phyloP scores from a whole-genome alignment of 2,113 vertebrate genomes.

The Corythornis cristatus region DNA sequence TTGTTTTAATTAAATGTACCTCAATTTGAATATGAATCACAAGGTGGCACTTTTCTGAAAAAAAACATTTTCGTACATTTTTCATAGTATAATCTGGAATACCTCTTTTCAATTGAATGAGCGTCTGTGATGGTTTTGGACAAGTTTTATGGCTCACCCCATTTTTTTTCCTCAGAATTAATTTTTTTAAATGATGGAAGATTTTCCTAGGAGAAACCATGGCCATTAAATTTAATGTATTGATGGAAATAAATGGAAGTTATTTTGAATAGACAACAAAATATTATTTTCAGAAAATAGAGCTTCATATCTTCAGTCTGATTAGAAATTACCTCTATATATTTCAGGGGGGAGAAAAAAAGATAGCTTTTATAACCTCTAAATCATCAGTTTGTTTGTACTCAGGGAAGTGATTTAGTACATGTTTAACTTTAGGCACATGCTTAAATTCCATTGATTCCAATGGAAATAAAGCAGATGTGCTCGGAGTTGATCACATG shows the following conservation, averaged over 20 bases:
- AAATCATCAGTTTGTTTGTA: slow-evolving; percentile 59
- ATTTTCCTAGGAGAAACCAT: not conserved
- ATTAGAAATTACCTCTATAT: not conserved
- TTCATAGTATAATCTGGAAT: not conserved
- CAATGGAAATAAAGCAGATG: slow-evolving; percentile 61
- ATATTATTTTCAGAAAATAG: not conserved
- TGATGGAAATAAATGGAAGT: not conserved
- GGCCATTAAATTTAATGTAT: not conserved
- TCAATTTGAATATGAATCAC: not conserved
- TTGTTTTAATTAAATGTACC: not conserved
- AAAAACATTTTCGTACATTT: not conserved
- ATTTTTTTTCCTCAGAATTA: not conserved
- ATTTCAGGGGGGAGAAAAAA: not conserved
- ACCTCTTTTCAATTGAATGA: not conserved
- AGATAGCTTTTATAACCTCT: slow-evolving; percentile 38
- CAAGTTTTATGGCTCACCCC: not conserved
- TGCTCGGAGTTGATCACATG: slow-evolving; percentile 38
- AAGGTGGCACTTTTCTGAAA: not conserved
- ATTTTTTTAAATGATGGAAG: not conserved
- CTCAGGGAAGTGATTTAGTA: slow-evolving; percentile 62
- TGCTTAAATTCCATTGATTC: slow-evolving; percentile 63
- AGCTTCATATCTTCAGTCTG: not conserved
- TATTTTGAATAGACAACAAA: slow-evolving; percentile 6
- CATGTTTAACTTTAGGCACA: slow-evolving; percentile 59
- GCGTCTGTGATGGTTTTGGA: not conserved